Evolutionary conservation across 2,797 vertebrate genomes (phyloP).

Genomic region (Cyprinella venusta): DNA sequence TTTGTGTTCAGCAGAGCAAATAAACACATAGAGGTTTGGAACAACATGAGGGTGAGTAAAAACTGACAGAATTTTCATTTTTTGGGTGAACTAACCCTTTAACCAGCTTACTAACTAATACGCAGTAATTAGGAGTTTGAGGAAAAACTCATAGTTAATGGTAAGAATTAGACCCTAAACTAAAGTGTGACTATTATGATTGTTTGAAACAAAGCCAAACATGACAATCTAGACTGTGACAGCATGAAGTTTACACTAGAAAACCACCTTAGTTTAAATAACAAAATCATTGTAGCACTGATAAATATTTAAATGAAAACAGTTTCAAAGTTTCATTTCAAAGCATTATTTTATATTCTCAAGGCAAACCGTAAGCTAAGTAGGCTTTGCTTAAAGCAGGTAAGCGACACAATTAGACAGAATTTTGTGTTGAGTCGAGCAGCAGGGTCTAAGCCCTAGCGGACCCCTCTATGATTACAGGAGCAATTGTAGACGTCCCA

Average conservation of each 20-base stretch:
- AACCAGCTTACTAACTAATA: neutral
- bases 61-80: too few species aligned
- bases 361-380: conserved; percentile 8
- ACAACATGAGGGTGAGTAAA: too few species aligned
- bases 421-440: conserved; percentile 37
- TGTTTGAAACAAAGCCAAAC: neutral
- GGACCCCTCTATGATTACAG: conserved; percentile 69
- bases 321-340: neutral
- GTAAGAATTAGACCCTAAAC: too few species aligned
- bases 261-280: neutral
- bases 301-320: neutral
- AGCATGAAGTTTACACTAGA: neutral
- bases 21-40: too few species aligned
- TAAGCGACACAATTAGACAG: conserved; percentile 34
- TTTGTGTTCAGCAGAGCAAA: too few species aligned
- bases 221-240: neutral
- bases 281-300: neutral
- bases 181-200: neutral
- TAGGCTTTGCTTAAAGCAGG: conserved; percentile 32
- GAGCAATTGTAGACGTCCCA: conserved; percentile 71
- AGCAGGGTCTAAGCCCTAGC: conserved; percentile 59
- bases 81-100: too few species aligned
- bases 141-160: too few species aligned
- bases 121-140: neutral
- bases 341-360: conserved; percentile 9